Conservation (phyloP, 1,140 invertebrate genomes). For the Gonatopus flavifemur region DNA sequence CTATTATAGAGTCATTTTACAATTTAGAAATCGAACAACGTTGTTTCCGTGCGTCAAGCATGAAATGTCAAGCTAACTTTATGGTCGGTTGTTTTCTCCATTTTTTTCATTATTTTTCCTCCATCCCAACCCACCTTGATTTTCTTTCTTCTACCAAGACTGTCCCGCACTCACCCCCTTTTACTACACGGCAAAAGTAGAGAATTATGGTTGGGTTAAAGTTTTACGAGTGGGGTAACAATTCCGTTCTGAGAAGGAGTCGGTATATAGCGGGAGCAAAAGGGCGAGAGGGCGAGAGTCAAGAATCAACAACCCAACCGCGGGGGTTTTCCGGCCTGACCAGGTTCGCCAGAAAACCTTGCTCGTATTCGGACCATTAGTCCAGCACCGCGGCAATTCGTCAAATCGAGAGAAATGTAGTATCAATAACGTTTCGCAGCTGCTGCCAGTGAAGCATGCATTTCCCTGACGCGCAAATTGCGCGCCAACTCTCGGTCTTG, state of each 20-base stretch:
- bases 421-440: conserved; percentile 59
- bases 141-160: neutral
- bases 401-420: conserved; percentile 61
- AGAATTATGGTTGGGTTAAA: conserved; percentile 44
- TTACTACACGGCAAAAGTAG: conserved; percentile 14
- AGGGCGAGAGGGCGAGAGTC: conserved; percentile 9
- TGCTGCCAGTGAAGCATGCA: conserved; percentile 55
- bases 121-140: no score
- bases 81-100: no score
- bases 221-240: conserved; percentile 41
- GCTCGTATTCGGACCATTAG: conserved; percentile 56
- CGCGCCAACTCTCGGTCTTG: conserved; percentile 20
- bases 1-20: no score
- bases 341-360: no score
- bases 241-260: conserved; percentile 22
- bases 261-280: conserved; percentile 23
- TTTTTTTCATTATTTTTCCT: no score
- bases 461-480: conserved; percentile 52
- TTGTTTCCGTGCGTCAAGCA: conserved; percentile 1
- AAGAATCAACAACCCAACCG: no score
- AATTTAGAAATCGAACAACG: no score
- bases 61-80: no score
- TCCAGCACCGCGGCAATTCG: conserved; percentile 56
- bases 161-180: conserved; percentile 2
- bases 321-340: conserved; percentile 2